These are phyloP conservation scores for Nycticebus coucang DNA, from an alignment of 2,113 vertebrate genomes.

Conservation along the genomic window DNA sequence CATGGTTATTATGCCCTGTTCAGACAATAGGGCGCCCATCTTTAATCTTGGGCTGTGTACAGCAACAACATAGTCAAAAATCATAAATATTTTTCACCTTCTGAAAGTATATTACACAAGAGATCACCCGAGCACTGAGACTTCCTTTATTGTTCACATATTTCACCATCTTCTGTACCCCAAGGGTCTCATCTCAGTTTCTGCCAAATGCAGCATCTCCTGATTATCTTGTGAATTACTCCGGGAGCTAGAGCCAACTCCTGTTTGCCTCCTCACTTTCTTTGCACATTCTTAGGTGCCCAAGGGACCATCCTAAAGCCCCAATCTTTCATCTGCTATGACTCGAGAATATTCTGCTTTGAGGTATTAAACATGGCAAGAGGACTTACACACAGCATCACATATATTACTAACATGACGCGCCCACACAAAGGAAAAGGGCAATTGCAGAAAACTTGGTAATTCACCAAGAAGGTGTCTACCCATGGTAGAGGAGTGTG, in stretches of 20 bases:
- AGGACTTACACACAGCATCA: neutral
- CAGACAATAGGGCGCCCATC: neutral
- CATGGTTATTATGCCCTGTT: neutral
- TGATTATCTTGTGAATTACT: conserved; percentile 33
- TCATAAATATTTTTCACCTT: conserved; percentile 53
- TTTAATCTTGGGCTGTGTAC: conserved; percentile 25
- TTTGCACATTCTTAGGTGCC: conserved; percentile 26
- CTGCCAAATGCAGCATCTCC: conserved; percentile 14
- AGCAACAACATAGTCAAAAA: neutral
- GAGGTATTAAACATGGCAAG: neutral
- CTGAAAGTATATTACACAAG: conserved; percentile 53
- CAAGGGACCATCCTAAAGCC: neutral
- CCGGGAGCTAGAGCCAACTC: neutral
- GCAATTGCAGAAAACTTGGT: conserved; percentile 22
- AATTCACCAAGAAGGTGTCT: conserved; percentile 10
- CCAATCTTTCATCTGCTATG: conserved; percentile 27
- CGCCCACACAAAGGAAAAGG: conserved; percentile 24
- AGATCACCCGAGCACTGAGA: conserved; percentile 31
- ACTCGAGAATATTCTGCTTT: conserved; percentile 22
- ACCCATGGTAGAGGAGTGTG: neutral
- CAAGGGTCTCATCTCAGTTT: conserved; percentile 24
- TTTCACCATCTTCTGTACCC: conserved; percentile 41
- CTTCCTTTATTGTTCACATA: conserved; percentile 57
- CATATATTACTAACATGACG: neutral
- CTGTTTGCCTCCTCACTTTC: conserved; percentile 29